Percentiles rank a stretch among this genome's conserved stretches.
These are phyloP conservation scores for Hydrolagus colliei DNA, from an alignment of 2,797 vertebrate genomes.

Conservation along the genomic window DNA sequence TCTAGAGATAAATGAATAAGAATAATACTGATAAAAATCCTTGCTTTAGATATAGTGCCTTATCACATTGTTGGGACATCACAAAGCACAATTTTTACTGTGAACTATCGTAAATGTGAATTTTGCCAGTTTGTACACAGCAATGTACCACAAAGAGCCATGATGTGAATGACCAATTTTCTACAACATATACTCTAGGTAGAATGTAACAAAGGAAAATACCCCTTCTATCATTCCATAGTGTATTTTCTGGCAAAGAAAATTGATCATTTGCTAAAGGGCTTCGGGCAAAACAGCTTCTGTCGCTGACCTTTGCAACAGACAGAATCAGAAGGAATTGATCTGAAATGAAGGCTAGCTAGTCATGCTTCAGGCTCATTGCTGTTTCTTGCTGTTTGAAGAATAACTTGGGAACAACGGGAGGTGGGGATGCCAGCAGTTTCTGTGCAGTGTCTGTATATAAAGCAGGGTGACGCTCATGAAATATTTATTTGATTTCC, in stretches of 20 bases:
- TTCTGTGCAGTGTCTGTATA: constrained; percentile 14
- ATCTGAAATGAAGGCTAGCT: constrained; percentile 45
- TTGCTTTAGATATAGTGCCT: too few species aligned
- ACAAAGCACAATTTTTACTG: not conserved
- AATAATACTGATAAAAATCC: too few species aligned
- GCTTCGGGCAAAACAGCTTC: not conserved
- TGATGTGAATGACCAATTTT: not conserved
- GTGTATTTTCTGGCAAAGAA: constrained; percentile 28
- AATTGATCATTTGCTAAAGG: constrained; percentile 34
- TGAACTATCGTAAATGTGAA: too few species aligned
- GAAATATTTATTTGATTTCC: constrained; percentile 54
- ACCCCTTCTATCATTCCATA: constrained; percentile 25
- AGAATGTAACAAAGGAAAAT: constrained; percentile 17
- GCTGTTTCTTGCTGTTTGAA: constrained; percentile 30
- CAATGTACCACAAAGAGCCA: too few species aligned
- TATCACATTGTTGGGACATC: too few species aligned
- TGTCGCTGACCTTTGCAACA: constrained; percentile 43
- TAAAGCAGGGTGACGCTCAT: constrained; percentile 44
- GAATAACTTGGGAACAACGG: constrained; percentile 33
- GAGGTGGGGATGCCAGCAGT: constrained; percentile 29
- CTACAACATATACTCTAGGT: not conserved
- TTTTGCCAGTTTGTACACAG: too few species aligned
- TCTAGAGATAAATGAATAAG: too few species aligned
- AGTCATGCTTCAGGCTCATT: constrained; percentile 53
- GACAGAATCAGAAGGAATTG: constrained; percentile 39